Evolutionary conservation across 1,140 invertebrate genomes (phyloP).

Genomic region (Tetramorium alpestre): DNA sequence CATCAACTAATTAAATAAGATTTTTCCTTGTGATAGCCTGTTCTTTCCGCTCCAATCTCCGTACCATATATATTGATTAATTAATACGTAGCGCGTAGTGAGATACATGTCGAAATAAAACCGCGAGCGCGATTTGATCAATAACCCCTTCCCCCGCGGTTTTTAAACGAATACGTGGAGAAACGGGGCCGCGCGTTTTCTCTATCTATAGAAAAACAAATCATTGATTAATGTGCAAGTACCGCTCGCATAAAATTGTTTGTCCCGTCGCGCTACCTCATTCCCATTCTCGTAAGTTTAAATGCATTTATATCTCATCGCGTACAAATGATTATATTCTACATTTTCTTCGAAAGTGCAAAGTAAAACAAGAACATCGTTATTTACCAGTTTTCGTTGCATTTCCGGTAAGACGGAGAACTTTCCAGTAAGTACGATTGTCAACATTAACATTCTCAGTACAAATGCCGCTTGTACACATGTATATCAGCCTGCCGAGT

Average conservation of each 20-base stretch:
- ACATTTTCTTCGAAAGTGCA: conserved; percentile 11
- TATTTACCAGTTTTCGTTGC: conserved; percentile 21
- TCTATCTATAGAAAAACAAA: conserved; percentile 3
- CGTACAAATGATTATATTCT: conserved; percentile 36
- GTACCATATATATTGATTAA: background rate
- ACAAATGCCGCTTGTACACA: conserved; percentile 1
- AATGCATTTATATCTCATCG: conserved; percentile 21
- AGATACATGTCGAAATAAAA: conserved; percentile 18
- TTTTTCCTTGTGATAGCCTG: conserved; percentile 52
- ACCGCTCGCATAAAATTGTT: conserved; percentile 22
- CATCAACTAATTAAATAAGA: conserved; percentile 75
- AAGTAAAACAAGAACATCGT: conserved; percentile 39
- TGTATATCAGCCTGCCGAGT: conserved; percentile 9
- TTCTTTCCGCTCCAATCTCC: background rate
- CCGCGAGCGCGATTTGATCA: background rate
- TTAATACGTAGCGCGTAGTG: background rate
- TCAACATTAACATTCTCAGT: conserved; percentile 33
- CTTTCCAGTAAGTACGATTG: conserved; percentile 41
- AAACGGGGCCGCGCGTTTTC: background rate
- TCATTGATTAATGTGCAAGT: conserved; percentile 25
- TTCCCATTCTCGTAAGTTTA: background rate
- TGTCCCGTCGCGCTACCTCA: background rate
- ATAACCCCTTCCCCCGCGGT: background rate
- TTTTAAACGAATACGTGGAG: conserved; percentile 1
- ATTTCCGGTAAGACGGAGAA: conserved; percentile 9